Base-by-base conservation (phyloP, 2,797 vertebrate species). In the Leontocebus nigricollis region DNA sequence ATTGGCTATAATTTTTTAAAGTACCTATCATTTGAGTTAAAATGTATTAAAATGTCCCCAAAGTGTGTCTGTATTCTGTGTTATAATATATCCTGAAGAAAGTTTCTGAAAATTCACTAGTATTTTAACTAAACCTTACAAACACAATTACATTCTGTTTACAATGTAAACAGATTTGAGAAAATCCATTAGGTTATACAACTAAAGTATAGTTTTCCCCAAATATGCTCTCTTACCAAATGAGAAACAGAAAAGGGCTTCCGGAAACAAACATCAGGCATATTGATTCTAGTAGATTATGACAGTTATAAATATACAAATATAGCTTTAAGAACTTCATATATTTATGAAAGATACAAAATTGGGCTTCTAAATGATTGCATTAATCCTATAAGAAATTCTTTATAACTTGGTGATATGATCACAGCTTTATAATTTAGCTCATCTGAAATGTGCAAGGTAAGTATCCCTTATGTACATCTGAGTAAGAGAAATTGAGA, bases 101-200 rank as follows among this genome's bases (percentile, higher is more conserved):
- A 98, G 95, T 4, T 93, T 97, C 70, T 15, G 89, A 48, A 97
- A 95, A 93, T 73, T 61, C 10, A 90, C 3, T 19, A 89, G 85
- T 95, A 97, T 95, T 94, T 98, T 97, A 80, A 87, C 48, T 98
- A 93, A 94, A 52, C 22, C 76, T 94, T 75, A 52, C 9, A 5
- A 97, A 93, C 27, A 97, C 24, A 90, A 87, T 97, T 89, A 91
- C 2, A 91, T 48, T 88, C 97, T 97, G 93, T 96, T 98, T 98
- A n/a, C n/a, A n/a, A n/a, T n/a, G n/a, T n/a, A n/a, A n/a, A n/a
- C n/a, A n/a, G 98, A 98, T 98, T 96, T 96, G 96, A 97, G 92
- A 97, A 98, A 98, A 95, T 97, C 88, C 94, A 98, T 98, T 97
- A 98, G 95, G 93, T 91, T 75, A 98, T 61, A 98, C 12, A 98